Conservation (phyloP, 2,888 invertebrate species). For the Agriopis aurantiaria region DNA sequence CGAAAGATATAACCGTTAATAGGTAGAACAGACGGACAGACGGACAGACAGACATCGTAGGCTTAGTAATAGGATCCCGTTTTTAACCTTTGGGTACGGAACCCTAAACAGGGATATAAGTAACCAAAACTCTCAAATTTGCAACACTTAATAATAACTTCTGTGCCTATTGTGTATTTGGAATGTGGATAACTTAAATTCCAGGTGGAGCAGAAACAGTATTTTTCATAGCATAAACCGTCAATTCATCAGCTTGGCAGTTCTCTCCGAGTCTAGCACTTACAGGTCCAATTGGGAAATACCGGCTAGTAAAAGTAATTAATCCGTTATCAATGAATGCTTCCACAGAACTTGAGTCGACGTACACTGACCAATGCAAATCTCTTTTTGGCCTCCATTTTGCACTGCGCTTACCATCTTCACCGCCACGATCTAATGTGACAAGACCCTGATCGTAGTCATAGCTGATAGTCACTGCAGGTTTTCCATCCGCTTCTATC, state of each 20-base stretch:
- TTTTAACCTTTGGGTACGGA: too few relatives aligned
- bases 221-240: slow-evolving; percentile 53
- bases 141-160: neutral
- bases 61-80: too few relatives aligned
- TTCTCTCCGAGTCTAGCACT: slow-evolving; percentile 50
- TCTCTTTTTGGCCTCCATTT: slow-evolving; percentile 59
- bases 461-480: slow-evolving; percentile 60
- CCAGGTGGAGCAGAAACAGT: slow-evolving; percentile 47
- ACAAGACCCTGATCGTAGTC: slow-evolving; percentile 53
- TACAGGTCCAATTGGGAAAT: slow-evolving; percentile 58
- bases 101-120: too few relatives aligned
- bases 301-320: slow-evolving; percentile 68
- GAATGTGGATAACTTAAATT: neutral
- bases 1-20: too few relatives aligned
- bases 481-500: slow-evolving; percentile 56
- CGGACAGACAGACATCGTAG: too few relatives aligned
- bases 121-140: too few relatives aligned
- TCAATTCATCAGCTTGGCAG: slow-evolving; percentile 43
- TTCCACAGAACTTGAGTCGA: slow-evolving; percentile 74
- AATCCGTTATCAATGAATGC: slow-evolving; percentile 68
- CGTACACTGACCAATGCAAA: slow-evolving; percentile 56
- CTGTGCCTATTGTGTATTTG: neutral
- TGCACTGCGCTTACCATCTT: slow-evolving; percentile 66
- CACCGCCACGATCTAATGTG: slow-evolving; percentile 68
- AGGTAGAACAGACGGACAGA: too few relatives aligned